Evolutionary conservation across 2,888 invertebrate species (phyloP), one percentile per base, ranked within the genome.

Genomic region (Andricus quercusramuli): DNA sequence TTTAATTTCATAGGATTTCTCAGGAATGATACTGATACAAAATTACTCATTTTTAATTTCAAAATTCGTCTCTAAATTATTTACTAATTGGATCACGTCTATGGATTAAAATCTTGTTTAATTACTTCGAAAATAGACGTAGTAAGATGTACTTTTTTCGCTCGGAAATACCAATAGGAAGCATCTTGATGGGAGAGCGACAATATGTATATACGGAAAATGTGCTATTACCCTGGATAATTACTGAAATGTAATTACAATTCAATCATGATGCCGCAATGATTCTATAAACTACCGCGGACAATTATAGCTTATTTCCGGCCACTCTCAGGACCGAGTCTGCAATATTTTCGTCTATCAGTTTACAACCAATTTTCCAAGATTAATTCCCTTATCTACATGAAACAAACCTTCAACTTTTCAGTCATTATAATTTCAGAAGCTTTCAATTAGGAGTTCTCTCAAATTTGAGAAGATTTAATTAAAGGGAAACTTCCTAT

Each of bases 191-290:
- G 6, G 25, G 25, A 29, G 15, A 62, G n/a, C n/a, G n/a, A 56
- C 56, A 56, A 56, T 56, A 56, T 56, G 56, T 62, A 62, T 62
- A 25, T 62, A 25, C 8, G 25, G 62, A 62, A 62, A 62, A 62
- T 25, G 15, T 62, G 62, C n/a, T 62, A 62, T 62, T 62, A 25
- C 22, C 62, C 25, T 62, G 25, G 62, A 22, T 62, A 62, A 62
- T 62, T 62, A 62, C 62, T 62, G 62, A 62, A 62, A 62, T 62
- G 25, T 62, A 25, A 62, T 62, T 62, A 62, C 25, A 62, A 62
- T 62, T 62, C 62, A 62, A 62, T 62, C 62, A 62, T 22, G 62
- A 25, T 1, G 25, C 62, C 62, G 62, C 62, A 62, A 62, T 62
- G 62, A 62, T 62, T 62, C 25, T 15, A 62, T 62, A 62, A 62